These are phyloP conservation scores for Malurus cyaneus DNA, from an alignment of 2,113 vertebrate species.

Conservation along the genomic window DNA sequence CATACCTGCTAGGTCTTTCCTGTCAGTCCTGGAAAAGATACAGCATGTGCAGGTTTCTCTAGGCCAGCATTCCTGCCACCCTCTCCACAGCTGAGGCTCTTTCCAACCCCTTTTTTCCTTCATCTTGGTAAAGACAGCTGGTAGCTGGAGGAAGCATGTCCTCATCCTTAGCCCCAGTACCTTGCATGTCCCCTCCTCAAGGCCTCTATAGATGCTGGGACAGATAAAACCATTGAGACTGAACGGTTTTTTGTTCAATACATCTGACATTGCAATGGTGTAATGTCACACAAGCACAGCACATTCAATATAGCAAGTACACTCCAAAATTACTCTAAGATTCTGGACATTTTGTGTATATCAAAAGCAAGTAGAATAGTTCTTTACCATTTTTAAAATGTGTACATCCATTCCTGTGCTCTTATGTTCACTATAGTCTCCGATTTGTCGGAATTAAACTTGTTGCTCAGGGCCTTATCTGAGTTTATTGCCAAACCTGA, in stretches of 20 bases:
- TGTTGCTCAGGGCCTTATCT: neutral
- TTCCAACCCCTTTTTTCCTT: neutral
- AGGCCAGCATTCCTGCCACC: neutral
- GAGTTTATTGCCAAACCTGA: neutral
- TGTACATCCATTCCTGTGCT: neutral
- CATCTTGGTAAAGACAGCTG: neutral
- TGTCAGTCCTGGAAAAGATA: conserved; percentile 16
- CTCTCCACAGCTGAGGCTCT: neutral
- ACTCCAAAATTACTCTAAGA: neutral
- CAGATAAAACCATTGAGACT: neutral
- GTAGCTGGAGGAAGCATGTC: neutral
- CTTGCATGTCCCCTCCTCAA: neutral
- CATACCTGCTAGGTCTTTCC: neutral
- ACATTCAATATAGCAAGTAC: neutral
- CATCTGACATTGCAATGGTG: neutral
- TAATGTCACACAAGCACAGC: neutral
- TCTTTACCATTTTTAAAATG: neutral
- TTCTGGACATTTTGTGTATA: neutral
- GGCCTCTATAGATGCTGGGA: neutral
- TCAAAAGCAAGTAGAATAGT: neutral
- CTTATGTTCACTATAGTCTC: neutral
- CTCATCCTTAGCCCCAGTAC: neutral
- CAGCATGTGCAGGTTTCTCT: neutral
- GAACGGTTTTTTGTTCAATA: neutral
- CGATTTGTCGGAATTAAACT: neutral